Conservation (phyloP, 2,888 invertebrate genomes). For the Philhelius pedissequus region DNA sequence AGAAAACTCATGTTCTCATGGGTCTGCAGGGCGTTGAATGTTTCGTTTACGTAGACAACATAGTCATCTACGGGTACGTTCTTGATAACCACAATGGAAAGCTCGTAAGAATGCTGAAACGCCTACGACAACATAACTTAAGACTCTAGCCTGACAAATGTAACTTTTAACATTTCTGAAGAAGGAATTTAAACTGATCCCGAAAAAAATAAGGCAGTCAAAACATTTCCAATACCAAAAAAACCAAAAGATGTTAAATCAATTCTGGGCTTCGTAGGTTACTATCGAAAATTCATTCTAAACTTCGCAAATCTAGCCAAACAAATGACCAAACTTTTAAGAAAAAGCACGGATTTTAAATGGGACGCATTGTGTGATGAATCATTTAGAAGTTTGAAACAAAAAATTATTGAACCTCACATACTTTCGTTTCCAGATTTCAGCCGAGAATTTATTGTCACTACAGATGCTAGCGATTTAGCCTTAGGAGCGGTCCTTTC, state of each 20-base stretch:
- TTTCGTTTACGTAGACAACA: conserved; percentile 13
- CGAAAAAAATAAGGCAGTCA: no score
- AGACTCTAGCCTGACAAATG: neutral
- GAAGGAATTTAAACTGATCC: neutral
- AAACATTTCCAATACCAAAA: neutral
- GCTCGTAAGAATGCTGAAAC: neutral
- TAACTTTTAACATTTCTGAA: neutral
- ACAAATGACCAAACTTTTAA: neutral
- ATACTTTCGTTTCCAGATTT: neutral
- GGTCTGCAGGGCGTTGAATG: neutral
- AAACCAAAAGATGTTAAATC: no score
- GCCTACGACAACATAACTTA: neutral
- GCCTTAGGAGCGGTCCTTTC: neutral
- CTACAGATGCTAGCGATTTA: neutral
- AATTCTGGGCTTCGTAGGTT: no score
- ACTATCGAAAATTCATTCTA: neutral
- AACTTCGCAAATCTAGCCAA: neutral
- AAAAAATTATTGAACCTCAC: neutral
- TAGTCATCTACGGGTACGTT: neutral
- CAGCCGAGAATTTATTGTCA: no score
- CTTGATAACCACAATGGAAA: neutral
- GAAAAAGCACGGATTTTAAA: neutral
- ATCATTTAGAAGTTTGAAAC: neutral
- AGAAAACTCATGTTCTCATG: neutral
- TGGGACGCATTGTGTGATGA: conserved; percentile 19